A percentile compares a stretch with the other conserved stretches of the same genome.
Evolutionary conservation across 2,113 vertebrate genomes (phyloP).

Genomic region (Tonatia bakeri): DNA sequence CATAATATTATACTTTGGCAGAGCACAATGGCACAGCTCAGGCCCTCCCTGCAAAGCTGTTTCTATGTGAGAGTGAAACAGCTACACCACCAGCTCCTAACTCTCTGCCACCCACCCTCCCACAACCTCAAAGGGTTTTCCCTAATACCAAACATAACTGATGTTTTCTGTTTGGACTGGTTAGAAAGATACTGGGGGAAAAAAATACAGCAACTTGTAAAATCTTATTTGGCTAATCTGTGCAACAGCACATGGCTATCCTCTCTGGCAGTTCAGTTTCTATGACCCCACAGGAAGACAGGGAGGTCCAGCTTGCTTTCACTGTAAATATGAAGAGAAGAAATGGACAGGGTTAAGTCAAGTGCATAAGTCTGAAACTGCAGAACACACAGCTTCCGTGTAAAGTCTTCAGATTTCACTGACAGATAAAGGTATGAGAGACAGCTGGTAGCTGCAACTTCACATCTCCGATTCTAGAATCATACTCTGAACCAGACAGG

Average conservation of each 20-base stretch:
- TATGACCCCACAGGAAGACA: neutral
- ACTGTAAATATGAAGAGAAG: neutral
- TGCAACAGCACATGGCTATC: neutral
- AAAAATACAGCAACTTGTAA: neutral
- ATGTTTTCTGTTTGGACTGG: neutral
- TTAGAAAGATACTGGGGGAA: slow-evolving; percentile 2
- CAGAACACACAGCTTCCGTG: neutral
- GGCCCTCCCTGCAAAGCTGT: neutral
- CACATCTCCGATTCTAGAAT: neutral
- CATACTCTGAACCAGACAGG: neutral
- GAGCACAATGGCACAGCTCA: neutral
- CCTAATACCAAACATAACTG: neutral
- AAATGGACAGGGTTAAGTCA: neutral
- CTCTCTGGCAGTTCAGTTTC: neutral
- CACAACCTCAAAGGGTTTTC: neutral
- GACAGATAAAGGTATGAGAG: neutral
- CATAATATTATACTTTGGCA: neutral
- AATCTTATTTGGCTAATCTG: neutral
- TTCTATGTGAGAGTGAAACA: neutral
- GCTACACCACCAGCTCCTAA: neutral
- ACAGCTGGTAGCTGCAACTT: neutral
- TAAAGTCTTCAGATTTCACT: neutral
- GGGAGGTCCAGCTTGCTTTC: neutral
- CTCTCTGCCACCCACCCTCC: neutral
- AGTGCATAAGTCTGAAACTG: neutral